phyloP scores from a whole-genome alignment of 2,113 vertebrate species.

The Scytalopus superciliaris region DNA sequence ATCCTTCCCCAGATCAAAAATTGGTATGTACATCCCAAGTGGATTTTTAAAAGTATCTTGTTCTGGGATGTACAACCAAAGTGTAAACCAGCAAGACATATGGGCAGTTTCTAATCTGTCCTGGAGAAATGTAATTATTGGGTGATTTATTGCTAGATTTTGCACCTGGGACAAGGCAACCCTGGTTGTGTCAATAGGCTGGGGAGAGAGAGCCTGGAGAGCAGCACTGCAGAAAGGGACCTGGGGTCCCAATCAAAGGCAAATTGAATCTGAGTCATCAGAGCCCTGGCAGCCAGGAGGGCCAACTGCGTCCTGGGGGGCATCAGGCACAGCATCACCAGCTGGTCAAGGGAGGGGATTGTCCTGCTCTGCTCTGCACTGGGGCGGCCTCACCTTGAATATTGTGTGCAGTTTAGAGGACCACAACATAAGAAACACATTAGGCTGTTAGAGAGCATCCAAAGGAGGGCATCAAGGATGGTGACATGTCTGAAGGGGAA shows the following conservation, averaged over 20 bases:
- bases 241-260: rapidly evolving
- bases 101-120: neutral
- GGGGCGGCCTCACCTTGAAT: rapidly evolving
- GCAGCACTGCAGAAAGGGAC: neutral
- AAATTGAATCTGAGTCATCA: neutral
- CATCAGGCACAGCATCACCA: neutral
- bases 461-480: neutral
- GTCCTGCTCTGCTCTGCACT: rapidly evolving
- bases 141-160: neutral
- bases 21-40: neutral
- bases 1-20: neutral
- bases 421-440: neutral
- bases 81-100: neutral
- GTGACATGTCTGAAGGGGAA: neutral
- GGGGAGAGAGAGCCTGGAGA: neutral
- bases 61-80: neutral
- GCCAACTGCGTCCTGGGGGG: rapidly evolving
- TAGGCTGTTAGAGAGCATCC: neutral
- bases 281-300: neutral
- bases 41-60: neutral
- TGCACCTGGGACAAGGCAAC: neutral
- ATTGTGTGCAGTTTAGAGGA: rapidly evolving
- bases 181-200: neutral
- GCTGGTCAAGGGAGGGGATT: rapidly evolving
- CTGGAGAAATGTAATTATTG: neutral